Evolutionary conservation across 2,113 vertebrate species (phyloP), one percentile per base, ranked within the genome.

Genomic region (Hystrix brachyura): DNA sequence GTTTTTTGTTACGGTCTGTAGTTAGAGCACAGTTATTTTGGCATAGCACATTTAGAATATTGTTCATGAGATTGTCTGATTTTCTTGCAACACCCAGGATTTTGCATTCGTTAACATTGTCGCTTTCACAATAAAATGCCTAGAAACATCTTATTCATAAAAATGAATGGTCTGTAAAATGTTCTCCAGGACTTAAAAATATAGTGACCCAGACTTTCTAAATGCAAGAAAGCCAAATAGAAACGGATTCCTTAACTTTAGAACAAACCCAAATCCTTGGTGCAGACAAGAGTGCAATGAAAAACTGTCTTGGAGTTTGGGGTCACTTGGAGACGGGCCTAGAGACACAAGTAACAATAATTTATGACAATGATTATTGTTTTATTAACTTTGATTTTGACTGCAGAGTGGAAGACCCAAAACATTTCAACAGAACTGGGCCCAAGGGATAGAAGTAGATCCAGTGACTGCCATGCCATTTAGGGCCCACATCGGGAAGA

Each of bases 211-310:
- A 43, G 48, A 65, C 34, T 92, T 94, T 59, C 38, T 14, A 65
- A 90, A 94, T 93, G 51, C 94, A 97, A 91, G 12, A 25, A 34
- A 67, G 90, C 53, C 19, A 64, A 91, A 55, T 64, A 83, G 69
- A 87, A 94, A 80, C 59, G 38, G 46, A 18, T n/a, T 91, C 1
- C 53, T 87, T 19, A 9, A 38, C n/a, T 74, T 96, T 48, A 93
- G 82, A 88, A 69, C 51, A 87, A 89, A 65, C 38, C 32, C 55
- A 62, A 79, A 67, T 87, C 34, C 4, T 34, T 83, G 11, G 38
- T 62, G 25, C 57, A 57, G 38, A 71, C 81, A 67, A 91, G 29
- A 57, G 43, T 15, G 46, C 76, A 92, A 94, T n/a, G 19, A 88
- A 96, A 93, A 95, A 21, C 27, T n/a, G 6, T 71, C 38, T 72